phyloP scores from a whole-genome alignment of 2,113 vertebrate genomes.

The Thoracochromis brauschi region DNA sequence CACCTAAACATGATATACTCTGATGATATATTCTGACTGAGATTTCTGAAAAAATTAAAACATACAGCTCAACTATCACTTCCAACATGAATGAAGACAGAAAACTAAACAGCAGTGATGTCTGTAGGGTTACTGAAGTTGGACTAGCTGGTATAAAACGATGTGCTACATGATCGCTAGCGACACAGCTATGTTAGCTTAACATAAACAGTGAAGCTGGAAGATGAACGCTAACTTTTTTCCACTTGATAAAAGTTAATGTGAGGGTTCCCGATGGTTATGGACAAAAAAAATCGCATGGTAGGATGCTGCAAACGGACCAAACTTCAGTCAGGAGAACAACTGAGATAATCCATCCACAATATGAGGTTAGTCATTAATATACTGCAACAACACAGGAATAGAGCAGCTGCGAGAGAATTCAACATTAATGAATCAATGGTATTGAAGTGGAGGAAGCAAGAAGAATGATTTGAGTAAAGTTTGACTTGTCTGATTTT shows the following conservation, averaged over 20 bases:
- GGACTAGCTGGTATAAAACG: not conserved
- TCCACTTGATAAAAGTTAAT: not conserved
- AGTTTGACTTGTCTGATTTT: not conserved
- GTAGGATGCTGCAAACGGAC: not conserved
- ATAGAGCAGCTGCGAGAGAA: not conserved
- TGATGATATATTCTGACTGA: too few species aligned
- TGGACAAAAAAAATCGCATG: not conserved
- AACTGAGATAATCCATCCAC: not conserved
- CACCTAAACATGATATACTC: too few species aligned
- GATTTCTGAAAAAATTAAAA: not conserved
- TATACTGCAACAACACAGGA: not conserved
- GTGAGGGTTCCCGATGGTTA: not conserved
- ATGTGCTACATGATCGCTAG: not conserved
- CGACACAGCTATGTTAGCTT: accelerated
- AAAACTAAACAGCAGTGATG: accelerated
- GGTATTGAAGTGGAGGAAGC: not conserved
- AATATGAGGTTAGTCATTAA: not conserved
- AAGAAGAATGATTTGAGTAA: not conserved
- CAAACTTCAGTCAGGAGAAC: not conserved
- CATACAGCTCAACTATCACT: accelerated
- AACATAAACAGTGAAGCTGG: accelerated
- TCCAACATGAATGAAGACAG: not conserved
- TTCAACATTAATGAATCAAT: not conserved
- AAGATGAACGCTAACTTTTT: not conserved
- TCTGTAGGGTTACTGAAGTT: accelerated